A percentile compares a stretch with the other conserved stretches of the same genome.
Conservation (phyloP, 2,797 vertebrate genomes). For the Sebastes hubbsi region DNA sequence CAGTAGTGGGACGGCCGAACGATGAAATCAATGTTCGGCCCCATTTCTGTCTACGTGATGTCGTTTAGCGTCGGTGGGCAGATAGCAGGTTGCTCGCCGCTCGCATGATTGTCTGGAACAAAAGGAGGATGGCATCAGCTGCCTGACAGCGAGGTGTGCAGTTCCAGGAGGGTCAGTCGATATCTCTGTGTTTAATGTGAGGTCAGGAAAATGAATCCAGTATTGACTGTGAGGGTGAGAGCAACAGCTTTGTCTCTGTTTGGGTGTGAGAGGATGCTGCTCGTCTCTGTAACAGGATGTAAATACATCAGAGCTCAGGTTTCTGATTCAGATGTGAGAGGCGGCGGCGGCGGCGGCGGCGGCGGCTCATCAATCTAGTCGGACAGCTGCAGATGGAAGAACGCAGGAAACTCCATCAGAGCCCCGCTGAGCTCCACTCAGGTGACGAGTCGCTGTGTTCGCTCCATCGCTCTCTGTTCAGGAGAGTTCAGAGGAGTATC, state of each 20-base stretch:
- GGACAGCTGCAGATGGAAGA: conserved; percentile 45
- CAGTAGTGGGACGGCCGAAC: neutral
- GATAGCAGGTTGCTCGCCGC: no score
- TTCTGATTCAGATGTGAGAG: no score
- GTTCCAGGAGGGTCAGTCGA: conserved; percentile 51
- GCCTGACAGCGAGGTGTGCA: conserved; percentile 54
- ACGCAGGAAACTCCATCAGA: no score
- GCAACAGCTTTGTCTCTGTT: neutral
- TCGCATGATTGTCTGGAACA: conserved; percentile 43
- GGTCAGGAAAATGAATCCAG: conserved; percentile 9
- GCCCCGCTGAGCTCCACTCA: no score
- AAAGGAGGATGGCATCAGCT: conserved; percentile 22
- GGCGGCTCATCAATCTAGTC: no score
- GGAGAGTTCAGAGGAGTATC: no score
- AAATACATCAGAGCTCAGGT: conserved; percentile 36
- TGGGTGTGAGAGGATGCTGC: neutral
- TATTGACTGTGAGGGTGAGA: neutral
- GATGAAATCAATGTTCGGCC: conserved; percentile 50
- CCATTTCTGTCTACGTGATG: conserved; percentile 31
- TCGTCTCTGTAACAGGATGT: conserved; percentile 32
- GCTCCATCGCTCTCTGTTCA: no score
- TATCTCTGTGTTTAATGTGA: conserved; percentile 49
- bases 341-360: no score
- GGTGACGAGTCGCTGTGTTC: no score
- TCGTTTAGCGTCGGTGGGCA: conserved; percentile 46